A percentile compares a stretch with the other conserved stretches of the same genome.
phyloP scores from a whole-genome alignment of 2,113 vertebrate species.

The Gadus chalcogrammus region DNA sequence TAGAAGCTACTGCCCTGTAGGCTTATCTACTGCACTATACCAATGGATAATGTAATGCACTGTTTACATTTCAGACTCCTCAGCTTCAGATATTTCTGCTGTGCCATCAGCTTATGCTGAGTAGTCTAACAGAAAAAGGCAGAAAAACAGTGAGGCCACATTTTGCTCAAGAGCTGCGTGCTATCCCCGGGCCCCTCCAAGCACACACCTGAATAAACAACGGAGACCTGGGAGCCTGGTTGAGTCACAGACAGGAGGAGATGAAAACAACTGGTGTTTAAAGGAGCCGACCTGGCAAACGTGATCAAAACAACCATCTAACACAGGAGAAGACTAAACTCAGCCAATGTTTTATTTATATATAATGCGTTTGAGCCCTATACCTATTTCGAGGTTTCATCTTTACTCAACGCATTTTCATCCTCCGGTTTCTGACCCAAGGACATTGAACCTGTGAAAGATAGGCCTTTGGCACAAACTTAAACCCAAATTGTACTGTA shows the following conservation, averaged over 20 bases:
- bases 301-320: not conserved
- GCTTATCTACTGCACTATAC: no score
- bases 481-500: constrained; percentile 8
- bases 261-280: constrained; percentile 29
- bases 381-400: no score
- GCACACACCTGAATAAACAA: constrained; percentile 74
- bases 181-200: constrained; percentile 23
- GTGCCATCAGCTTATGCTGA: no score
- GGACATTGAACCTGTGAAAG: constrained; percentile 24
- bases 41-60: no score
- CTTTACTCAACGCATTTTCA: no score
- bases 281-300: constrained; percentile 42
- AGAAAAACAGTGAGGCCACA: not conserved
- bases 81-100: not conserved
- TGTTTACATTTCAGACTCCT: not conserved
- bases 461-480: constrained; percentile 17
- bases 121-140: no score
- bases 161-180: constrained; percentile 28
- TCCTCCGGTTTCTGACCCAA: no score
- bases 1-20: no score
- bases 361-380: no score
- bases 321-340: no score
- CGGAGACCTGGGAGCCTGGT: constrained; percentile 33
- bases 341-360: no score
- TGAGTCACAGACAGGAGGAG: constrained; percentile 13